These are phyloP conservation scores for Puffinus mauretanicus DNA, from an alignment of 2,113 vertebrate genomes.

Conservation along the genomic window DNA sequence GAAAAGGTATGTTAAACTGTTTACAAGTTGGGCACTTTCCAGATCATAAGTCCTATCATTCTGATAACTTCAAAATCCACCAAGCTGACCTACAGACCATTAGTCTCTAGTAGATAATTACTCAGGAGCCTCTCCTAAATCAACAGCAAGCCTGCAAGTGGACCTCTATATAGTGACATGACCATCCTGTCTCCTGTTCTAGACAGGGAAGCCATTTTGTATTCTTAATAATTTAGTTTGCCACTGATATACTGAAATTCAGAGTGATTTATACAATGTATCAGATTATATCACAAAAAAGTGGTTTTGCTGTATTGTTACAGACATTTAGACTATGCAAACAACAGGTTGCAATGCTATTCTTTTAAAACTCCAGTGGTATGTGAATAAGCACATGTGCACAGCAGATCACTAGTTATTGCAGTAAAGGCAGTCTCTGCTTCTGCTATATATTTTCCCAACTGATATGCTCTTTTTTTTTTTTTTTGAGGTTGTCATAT, in stretches of 20 bases:
- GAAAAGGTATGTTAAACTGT: not conserved
- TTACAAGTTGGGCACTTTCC: not conserved
- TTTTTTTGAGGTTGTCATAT: constrained; percentile 35
- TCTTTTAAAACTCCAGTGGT: not conserved
- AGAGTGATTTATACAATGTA: not conserved
- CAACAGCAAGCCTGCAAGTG: not conserved
- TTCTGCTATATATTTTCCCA: constrained; percentile 20
- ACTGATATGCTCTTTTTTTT: not conserved
- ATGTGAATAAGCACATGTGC: not conserved
- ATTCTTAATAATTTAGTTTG: not conserved
- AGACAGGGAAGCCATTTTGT: not conserved
- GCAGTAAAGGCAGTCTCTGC: not conserved
- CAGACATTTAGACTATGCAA: not conserved
- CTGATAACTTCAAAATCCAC: not conserved
- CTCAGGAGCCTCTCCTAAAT: not conserved
- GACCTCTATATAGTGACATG: not conserved
- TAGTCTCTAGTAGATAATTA: not conserved
- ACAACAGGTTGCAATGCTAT: not conserved
- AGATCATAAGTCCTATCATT: not conserved
- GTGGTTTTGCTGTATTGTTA: not conserved
- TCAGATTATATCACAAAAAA: not conserved
- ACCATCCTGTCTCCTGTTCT: not conserved
- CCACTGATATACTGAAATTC: not conserved
- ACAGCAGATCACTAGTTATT: constrained; percentile 42
- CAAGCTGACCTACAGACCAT: not conserved